Evolutionary conservation across 2,888 invertebrate genomes (phyloP).

Genomic region (Thereva nobilitata): DNA sequence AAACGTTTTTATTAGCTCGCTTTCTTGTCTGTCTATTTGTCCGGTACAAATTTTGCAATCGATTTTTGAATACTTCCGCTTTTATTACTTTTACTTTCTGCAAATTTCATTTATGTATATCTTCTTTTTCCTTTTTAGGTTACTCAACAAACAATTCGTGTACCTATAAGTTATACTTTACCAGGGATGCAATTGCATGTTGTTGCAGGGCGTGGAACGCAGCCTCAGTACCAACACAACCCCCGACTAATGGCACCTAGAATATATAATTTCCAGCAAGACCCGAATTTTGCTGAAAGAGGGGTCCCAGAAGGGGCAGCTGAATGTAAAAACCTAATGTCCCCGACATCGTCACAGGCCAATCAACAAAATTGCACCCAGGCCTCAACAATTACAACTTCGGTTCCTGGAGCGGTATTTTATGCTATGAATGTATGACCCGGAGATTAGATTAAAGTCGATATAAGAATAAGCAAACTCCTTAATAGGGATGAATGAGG

Average conservation of each 20-base stretch:
- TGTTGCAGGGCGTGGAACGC: constrained; percentile 53
- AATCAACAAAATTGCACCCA: constrained; percentile 52
- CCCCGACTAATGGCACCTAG: constrained; percentile 36
- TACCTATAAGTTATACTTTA: constrained; percentile 59
- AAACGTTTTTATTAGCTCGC: too few species aligned
- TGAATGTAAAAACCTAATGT: constrained; percentile 55
- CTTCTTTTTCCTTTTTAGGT: constrained; percentile 45
- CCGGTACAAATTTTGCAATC: too few species aligned
- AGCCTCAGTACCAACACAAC: constrained; percentile 48
- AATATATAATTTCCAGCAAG: constrained; percentile 42
- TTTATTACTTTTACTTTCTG: too few species aligned
- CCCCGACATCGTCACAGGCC: constrained; percentile 60
- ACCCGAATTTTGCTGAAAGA: constrained; percentile 59
- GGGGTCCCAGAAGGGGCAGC: constrained; percentile 77
- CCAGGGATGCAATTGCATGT: constrained; percentile 61
- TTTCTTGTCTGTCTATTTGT: too few species aligned
- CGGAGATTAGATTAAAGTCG: constrained; percentile 60
- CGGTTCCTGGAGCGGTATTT: constrained; percentile 64
- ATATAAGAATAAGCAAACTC: constrained; percentile 7
- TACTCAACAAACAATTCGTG: constrained; percentile 60
- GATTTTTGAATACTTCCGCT: too few species aligned
- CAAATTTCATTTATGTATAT: too few species aligned
- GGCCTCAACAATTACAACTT: constrained; percentile 50
- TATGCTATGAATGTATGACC: constrained; percentile 89
- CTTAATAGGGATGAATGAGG: neutral